Evolutionary conservation across 2,797 vertebrate species (phyloP).

Genomic region (Chelidonichthys spinosus): DNA sequence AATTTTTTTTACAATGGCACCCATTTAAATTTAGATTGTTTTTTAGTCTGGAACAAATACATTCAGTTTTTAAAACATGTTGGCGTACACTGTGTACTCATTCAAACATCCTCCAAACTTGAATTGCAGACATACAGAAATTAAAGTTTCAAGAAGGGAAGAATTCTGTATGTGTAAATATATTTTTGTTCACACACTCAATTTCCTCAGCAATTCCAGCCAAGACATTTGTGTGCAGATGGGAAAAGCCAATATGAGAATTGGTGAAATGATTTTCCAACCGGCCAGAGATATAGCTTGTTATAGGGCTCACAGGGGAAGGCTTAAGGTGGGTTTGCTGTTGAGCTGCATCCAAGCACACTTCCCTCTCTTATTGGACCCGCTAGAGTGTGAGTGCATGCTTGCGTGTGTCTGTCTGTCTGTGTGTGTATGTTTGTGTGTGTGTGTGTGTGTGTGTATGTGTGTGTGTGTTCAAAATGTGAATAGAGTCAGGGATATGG

Average conservation of each 20-base stretch:
- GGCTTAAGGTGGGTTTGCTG: conserved; percentile 55
- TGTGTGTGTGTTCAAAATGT: conserved; percentile 44
- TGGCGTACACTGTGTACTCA: not conserved
- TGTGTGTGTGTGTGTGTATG: conserved; percentile 17
- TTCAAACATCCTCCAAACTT: not conserved
- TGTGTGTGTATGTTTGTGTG: conserved; percentile 27
- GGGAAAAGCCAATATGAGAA: conserved; percentile 56
- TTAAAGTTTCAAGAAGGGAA: not conserved
- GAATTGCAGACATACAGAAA: not conserved
- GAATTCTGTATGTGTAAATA: conserved; percentile 2
- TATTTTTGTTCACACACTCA: conserved; percentile 23
- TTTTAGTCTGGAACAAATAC: no score
- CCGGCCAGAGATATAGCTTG: conserved; percentile 46
- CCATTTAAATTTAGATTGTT: no score
- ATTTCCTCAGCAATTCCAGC: conserved; percentile 8
- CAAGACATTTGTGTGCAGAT: conserved; percentile 37
- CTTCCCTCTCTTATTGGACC: conserved; percentile 71
- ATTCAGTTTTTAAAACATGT: no score
- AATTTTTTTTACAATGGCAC: no score
- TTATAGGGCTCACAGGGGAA: conserved; percentile 52
- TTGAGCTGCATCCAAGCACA: conserved; percentile 69
- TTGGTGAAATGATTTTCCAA: conserved; percentile 60
- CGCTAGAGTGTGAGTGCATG: conserved; percentile 30
- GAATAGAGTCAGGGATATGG: conserved; percentile 60
- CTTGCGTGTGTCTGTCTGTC: conserved; percentile 7